These are phyloP conservation scores for Pseudorhombus dupliciocellatus DNA, from an alignment of 2,113 vertebrate genomes.

Conservation along the genomic window DNA sequence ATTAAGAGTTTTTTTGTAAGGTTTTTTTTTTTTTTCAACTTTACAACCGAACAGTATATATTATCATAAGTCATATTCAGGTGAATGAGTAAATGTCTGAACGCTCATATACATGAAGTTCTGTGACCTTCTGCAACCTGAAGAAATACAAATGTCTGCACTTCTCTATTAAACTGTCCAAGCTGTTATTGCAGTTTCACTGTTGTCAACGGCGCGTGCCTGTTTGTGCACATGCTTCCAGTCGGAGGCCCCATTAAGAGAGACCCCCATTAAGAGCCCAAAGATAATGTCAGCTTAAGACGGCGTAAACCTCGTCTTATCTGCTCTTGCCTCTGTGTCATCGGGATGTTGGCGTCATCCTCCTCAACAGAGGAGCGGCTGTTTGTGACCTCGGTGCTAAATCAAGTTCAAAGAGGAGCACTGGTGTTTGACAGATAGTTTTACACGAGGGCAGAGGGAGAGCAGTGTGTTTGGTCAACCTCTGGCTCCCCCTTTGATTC, in stretches of 20 bases:
- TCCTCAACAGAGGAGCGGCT: constrained; percentile 80
- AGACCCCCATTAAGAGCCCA: constrained; percentile 23
- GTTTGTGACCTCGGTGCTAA: constrained; percentile 84
- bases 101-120: background rate
- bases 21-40: background rate
- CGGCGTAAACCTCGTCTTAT: constrained; percentile 71
- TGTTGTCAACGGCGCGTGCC: constrained; percentile 18
- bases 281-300: constrained; percentile 47
- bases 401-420: constrained; percentile 91
- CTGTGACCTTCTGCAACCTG: background rate
- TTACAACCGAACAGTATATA: background rate
- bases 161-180: background rate
- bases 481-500: constrained; percentile 76
- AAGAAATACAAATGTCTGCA: background rate
- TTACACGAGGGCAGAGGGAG: constrained; percentile 85
- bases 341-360: constrained; percentile 78
- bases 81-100: background rate
- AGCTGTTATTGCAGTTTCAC: background rate
- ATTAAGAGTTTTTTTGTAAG: too few species aligned
- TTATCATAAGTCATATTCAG: background rate
- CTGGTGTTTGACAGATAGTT: constrained; percentile 84
- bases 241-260: background rate
- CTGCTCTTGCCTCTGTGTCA: constrained; percentile 73
- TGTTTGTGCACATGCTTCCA: constrained; percentile 37
- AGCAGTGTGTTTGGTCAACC: constrained; percentile 81